Base-by-base conservation (phyloP, 1,140 invertebrate species). In the Holotrichia oblita region DNA sequence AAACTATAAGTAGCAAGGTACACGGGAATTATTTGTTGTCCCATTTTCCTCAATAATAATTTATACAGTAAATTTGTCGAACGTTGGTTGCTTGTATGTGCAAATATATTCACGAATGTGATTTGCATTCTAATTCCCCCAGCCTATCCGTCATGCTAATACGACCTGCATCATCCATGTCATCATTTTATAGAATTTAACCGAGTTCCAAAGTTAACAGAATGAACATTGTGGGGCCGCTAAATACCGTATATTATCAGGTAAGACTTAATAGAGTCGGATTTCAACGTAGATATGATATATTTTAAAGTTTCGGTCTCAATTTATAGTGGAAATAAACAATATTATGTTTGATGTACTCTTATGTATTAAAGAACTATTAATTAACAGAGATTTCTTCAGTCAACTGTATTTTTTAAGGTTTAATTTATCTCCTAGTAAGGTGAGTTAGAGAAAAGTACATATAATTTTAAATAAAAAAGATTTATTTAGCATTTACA, bases 101-200 rank as follows among this genome's bases (percentile, higher is more conserved):
- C 61, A 69, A 69, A 69, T 69, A 69, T 69, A 69, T 69, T 69
- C 61, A 69, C 61, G 61, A 69, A 69, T 69, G 61, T 27, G 61
- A 69, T 69, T 69, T 69, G 61, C 61, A 69, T 69, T 20, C 9
- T 69, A 69, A 69, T 69, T 34, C 27, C 22, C 22, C 22, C 61
- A 69, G 61, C 61, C 17, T 34, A 69, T 7, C n/a, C 48, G 48
- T 55, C 22, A 69, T 69, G 61, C 8, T 69, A 69, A 69, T 69
- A 27, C 22, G 61, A 69, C 61, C 27, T 69, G 61, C 61, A 69
- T 69, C 22, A 69, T 27, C 61, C 61, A 12, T 27, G 22, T 20
- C 22, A 27, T 22, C 17, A 69, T 69, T 69, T 69, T 69, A 34
- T 69, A 20, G 22, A 64, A 69, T 69, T 69, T 20, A 22, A 22